These are phyloP conservation scores for Turritopsis dohrnii DNA, from an alignment of 30 jellyfish, hydroid and myxozoan genomes.

Conservation along the genomic window DNA sequence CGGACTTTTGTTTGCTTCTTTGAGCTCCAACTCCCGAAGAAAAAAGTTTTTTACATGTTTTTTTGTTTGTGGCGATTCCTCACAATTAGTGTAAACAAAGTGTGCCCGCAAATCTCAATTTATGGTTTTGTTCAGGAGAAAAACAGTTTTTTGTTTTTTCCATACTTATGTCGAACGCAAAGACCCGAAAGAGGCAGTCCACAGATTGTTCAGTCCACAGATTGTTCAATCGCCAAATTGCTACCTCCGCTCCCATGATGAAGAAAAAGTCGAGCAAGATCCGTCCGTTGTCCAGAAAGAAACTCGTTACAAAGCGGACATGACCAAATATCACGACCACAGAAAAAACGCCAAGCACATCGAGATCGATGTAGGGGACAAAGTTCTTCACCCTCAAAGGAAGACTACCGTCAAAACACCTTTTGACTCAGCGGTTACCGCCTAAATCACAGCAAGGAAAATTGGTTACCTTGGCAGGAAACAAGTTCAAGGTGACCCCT, in stretches of 20 bases:
- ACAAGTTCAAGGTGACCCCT: neutral
- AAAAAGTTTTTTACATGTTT: no score
- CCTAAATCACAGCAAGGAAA: neutral
- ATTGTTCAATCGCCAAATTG: slow-evolving; percentile 25
- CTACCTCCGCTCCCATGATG: slow-evolving; percentile 17
- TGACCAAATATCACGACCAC: neutral
- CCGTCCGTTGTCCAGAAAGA: slow-evolving; percentile 12
- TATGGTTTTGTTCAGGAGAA: no score
- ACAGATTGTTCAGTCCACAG: slow-evolving; percentile 22
- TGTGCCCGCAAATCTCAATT: no score
- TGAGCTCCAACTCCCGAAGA: no score
- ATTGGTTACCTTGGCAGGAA: neutral
- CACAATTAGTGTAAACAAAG: no score
- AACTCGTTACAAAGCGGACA: slow-evolving; percentile 1
- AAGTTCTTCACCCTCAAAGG: slow-evolving; percentile 5
- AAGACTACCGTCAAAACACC: slow-evolving; percentile 10
- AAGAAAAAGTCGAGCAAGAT: neutral
- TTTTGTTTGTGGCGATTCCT: no score
- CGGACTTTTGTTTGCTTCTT: no score
- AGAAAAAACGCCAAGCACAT: neutral
- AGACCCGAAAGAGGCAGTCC: slow-evolving; percentile 35
- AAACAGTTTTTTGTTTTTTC: no score
- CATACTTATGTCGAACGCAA: slow-evolving; percentile 26
- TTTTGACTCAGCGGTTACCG: slow-evolving; percentile 1
- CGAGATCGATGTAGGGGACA: slow-evolving; percentile 1